Base-by-base conservation (phyloP, 2,888 invertebrate genomes). In the Eremobia ochroleuca region DNA sequence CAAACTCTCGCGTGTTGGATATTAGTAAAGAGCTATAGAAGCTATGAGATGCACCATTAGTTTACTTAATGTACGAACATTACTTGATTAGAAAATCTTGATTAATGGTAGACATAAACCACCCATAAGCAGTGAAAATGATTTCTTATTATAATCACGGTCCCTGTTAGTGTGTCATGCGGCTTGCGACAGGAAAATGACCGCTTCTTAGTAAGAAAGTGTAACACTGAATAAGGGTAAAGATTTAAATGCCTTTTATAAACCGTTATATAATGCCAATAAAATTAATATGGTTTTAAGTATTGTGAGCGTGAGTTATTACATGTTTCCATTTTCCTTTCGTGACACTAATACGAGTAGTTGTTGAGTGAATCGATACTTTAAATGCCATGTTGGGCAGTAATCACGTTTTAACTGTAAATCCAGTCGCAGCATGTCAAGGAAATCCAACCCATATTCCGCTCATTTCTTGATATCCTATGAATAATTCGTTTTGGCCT, bases 381-480 rank as follows among this genome's bases (percentile, higher is more conserved):
- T 75, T 77, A 77, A 85, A 84, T 83, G 84, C 59, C 83, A 31
- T 69, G 72, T 66, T 69, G 81, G 66, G 31, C 31, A 76, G 85
- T 76, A 85, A 85, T 85, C 83, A 85, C 72, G 83, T 82, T 82
- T 84, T 85, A 82, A 67, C 65, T 64, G 82, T 73, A 75, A 84
- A 84, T 85, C 86, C 75, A 85, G 65, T 43, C 52, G 59, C 68
- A 73, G 59, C 68, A 73, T 62, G 72, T 77, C 74, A 84, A 85
- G 85, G 77, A 72, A 64, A 75, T 75, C n/a, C n/a, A 13, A 59
- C 70, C 52, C 34, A 55, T 66, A 77, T 64, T 59, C 28, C 31
- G 31, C 31, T 34, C 4, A 49, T 34, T 70, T 77, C 25, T 66
- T 61, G 25, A 31, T 61, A 66, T 66, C 11, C 31, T 66, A 52